Percentiles rank a stretch among this genome's conserved stretches.
Evolutionary conservation across 2,797 vertebrate genomes (phyloP).

Genomic region (Crocodylus rhombifer): DNA sequence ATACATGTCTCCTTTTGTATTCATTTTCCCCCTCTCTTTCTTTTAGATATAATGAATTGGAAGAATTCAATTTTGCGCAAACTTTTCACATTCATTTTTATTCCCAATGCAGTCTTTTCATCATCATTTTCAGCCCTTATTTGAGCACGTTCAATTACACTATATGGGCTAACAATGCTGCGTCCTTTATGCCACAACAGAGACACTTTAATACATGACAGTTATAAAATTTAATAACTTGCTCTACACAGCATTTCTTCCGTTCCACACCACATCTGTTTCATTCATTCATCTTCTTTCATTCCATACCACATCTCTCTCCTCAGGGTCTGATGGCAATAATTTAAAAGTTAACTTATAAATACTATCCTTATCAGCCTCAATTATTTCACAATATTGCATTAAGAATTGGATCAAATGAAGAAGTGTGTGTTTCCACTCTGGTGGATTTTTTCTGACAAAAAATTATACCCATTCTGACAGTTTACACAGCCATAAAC

Average conservation of each 20-base stretch:
- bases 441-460: background rate
- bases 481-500: background rate
- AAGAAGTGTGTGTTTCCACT: background rate
- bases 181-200: conserved; percentile 24
- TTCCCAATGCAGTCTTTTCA: conserved; percentile 23
- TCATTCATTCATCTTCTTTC: conserved; percentile 33
- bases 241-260: conserved; percentile 31
- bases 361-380: background rate
- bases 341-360: conserved; percentile 28
- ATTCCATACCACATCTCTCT: background rate
- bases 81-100: conserved; percentile 32
- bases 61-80: conserved; percentile 6
- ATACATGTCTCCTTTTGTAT: background rate
- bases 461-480: background rate
- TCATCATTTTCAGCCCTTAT: conserved; percentile 34
- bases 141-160: conserved; percentile 33
- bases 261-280: background rate
- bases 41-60: conserved; percentile 6
- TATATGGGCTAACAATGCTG: conserved; percentile 4
- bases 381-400: background rate
- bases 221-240: conserved; percentile 31
- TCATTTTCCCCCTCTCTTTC: background rate
- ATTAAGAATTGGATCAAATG: background rate
- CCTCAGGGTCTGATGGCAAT: background rate
- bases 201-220: conserved; percentile 19